phyloP scores from a whole-genome alignment of 2,888 invertebrate genomes.

The Catonia carolina region DNA sequence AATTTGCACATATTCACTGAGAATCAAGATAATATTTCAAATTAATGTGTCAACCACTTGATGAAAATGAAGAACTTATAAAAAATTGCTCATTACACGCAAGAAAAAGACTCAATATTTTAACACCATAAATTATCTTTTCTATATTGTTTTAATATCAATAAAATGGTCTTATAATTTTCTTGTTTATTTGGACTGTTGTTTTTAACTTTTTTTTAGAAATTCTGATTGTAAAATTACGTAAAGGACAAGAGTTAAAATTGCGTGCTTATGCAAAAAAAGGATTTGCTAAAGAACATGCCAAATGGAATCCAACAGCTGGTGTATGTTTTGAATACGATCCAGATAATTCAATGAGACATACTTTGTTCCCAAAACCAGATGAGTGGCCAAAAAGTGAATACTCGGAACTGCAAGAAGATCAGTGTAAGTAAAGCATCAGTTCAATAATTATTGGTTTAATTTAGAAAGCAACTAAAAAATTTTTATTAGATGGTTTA shows the following conservation, averaged over 20 bases:
- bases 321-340: conserved; percentile 99
- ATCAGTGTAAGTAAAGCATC: conserved; percentile 57
- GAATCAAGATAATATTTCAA: too few relatives aligned
- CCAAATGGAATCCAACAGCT: conserved; percentile 99
- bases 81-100: too few relatives aligned
- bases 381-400: conserved; percentile 99
- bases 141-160: too few relatives aligned
- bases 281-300: conserved; percentile 96
- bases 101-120: too few relatives aligned
- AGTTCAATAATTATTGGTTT: not conserved
- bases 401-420: conserved; percentile 87
- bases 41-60: too few relatives aligned
- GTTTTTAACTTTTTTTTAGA: conserved; percentile 47
- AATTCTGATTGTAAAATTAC: conserved; percentile 62
- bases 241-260: conserved; percentile 87
- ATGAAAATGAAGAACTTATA: too few relatives aligned
- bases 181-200: too few relatives aligned
- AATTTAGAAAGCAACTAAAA: too few relatives aligned
- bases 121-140: too few relatives aligned
- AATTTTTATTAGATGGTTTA: too few relatives aligned
- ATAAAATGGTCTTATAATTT: too few relatives aligned
- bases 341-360: conserved; percentile 94
- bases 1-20: too few relatives aligned
- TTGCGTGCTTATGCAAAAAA: conserved; percentile 95
- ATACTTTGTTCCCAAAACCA: conserved; percentile 91